Base-by-base conservation (phyloP, 1,140 invertebrate species). In the Antheraea pernyi region DNA sequence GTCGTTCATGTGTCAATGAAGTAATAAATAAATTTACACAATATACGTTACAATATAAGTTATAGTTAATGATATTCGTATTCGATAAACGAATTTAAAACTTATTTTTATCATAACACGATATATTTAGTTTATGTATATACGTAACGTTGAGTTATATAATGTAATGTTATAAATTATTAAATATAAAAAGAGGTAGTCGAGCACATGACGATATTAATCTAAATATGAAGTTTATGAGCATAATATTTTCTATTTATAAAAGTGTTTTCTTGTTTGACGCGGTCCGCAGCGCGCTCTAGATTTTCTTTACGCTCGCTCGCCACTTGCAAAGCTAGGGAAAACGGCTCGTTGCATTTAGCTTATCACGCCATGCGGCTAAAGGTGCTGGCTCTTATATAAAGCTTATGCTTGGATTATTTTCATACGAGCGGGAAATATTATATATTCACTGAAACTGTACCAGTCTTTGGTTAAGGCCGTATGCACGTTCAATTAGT, bases 311-410 rank as follows among this genome's bases (percentile, higher is more conserved):
- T 68, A 63, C 65, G 65, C 7, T 65, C 70, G 71, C 67, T 53
- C 46, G 46, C 46, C 46, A 53, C 46, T 71, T 68, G 68, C 65
- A 74, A 75, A 72, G 66, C 70, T 53, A 72, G 60, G 64, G 67
- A 74, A 59, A 71, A 75, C 70, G 75, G 71, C 64, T 72, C 70
- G 68, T 64, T 75, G 75, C 73, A 65, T 78, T 71, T 71, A 68
- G 71, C 73, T 75, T 75, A 64, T 73, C 70, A 70, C 70, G 69
- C 69, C 59, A 68, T 42, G 39, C 59, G 39, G 61, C 70, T 69
- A 62, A 65, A 72, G 67, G 65, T 48, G 66, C 70, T 72, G 67
- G 61, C 70, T 65, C 67, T 22, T 48, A 39, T 30, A 59, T 65
- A 68, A 71, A 71, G 39, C 39, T 42, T 42, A 42, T 42, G 66